Evolutionary conservation across 2,113 vertebrate genomes (phyloP), one percentile per base, ranked within the genome.

Genomic region (Nothocercus julius): DNA sequence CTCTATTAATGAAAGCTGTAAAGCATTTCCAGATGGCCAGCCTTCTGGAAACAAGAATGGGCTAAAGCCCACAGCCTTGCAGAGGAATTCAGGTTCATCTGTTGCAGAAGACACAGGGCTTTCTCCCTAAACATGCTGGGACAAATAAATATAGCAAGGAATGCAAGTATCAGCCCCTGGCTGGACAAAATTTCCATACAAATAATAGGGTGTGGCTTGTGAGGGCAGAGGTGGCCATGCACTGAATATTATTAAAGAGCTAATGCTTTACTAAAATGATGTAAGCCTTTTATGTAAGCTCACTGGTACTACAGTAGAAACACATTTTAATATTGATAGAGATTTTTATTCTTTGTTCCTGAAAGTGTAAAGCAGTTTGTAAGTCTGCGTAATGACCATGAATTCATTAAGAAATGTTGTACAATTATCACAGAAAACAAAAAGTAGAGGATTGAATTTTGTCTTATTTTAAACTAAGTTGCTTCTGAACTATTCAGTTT

Each of bases 1-100:
- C 36, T 88, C 64, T 63, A 25, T 85, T 87, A 92, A 59, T 94
- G 82, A 90, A 90, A 92, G 47, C 68, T 83, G 34, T 75, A 81
- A 92, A 94, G 28, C 20, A 44, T 22, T 95, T 95, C 69, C 91
- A 95, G 72, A 88, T 92, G 85, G 42, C 64, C 51, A 83, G 61
- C 30, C 45, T 93, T 88, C 76, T 83, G 54, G 91, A 63, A n/a
- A 83, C 25, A 67, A 87, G 90, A 83, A 81, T 53, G 42, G 51
- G 72, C 32, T 77, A 82, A 91, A 94, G 47, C 32, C 85, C 79
- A 68, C 42, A 91, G 38, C 42, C 85, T 75, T 64, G 56, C 42
- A 64, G 42, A 54, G 58, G 47, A 92, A 92, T 93, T 94, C 62
- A 53, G 34, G 58, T 79, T 93, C 79, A 69, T 91, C 30, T 92